Base-by-base conservation (phyloP, 64 coral and sea anemone species). In the Dendrophyllia cribrosa region DNA sequence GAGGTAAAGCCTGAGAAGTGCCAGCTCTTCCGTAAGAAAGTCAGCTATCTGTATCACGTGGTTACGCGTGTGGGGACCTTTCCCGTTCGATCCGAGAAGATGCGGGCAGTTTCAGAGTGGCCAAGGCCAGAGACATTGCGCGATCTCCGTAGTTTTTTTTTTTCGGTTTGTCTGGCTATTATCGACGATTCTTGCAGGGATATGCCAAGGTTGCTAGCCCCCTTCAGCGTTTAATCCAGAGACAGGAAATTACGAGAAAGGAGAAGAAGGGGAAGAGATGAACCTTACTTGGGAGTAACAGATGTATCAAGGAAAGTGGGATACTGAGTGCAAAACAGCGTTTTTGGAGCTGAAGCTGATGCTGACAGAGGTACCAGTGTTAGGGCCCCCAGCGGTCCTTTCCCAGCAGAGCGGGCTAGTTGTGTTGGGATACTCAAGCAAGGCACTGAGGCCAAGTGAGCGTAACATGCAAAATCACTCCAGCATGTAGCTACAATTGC, bases 401-500 rank as follows among this genome's bases (percentile, higher is more conserved):
- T 93, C 58, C 17, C 91, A 93, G 65, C 62, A 76, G 8, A 58
- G 46, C 14, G 58, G 72, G 12, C 3, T 88, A 58, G 86, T 89
- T 0, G 93, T 94, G 26, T 74, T 94, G 48, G 71, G 86, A 9
- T 94, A 94, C 69, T 87, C 93, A 7, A 85, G 87, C 43, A 59
- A 78, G 19, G 70, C 5, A 16, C 77, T 94, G 5, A 94, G 50
- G 66, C 78, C 86, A 15, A 76, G 52, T 19, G 87, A 94, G 43
- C 77, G 86, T 45, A 90, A 89, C 44, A 65, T 66, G 51, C 60
- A 14, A 2, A 75, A 88, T 24, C 75, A 76, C 55, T 66, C 58
- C 1, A 48, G 58, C 22, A 43, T 88, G 86, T 56, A 81, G 51
- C 43, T 81, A 13, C 47, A 81, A 59, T 48, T 81, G 12, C 78